A percentile compares a stretch with the other conserved stretches of the same genome.
These are phyloP conservation scores for Chaetura pelagica DNA, from an alignment of 2,113 vertebrate genomes.

Conservation along the genomic window DNA sequence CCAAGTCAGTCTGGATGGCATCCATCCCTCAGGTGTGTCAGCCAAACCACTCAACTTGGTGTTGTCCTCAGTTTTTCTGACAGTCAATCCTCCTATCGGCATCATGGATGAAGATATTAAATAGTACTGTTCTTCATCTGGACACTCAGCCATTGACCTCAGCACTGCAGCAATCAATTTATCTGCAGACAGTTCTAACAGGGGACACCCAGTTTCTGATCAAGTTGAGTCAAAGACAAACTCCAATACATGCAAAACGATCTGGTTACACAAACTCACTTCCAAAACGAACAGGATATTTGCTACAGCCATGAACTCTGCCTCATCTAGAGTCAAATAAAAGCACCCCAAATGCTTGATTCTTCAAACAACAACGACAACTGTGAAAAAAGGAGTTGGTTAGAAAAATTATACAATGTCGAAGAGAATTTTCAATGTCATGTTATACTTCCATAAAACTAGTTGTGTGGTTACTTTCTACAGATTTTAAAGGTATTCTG, in stretches of 20 bases:
- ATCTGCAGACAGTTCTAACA: not conserved
- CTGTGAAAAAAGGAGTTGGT: not conserved
- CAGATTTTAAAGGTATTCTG: not conserved
- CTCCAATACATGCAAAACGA: not conserved
- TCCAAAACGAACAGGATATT: not conserved
- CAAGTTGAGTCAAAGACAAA: not conserved
- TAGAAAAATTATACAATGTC: not conserved
- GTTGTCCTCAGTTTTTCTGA: no score
- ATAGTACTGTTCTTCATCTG: not conserved
- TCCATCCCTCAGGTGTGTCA: not conserved
- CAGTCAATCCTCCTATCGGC: not conserved
- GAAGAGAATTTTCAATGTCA: not conserved
- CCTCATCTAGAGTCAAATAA: not conserved
- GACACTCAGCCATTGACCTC: not conserved
- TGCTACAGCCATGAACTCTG: not conserved
- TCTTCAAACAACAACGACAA: not conserved
- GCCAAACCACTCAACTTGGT: not conserved
- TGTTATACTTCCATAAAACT: not conserved
- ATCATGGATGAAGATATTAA: not conserved
- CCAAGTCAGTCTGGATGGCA: no score
- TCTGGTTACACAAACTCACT: not conserved
- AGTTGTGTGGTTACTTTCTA: not conserved
- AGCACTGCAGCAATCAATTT: not conserved
- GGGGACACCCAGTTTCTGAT: not conserved
- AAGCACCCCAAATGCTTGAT: not conserved